Conservation (phyloP, 2,113 vertebrate genomes). For the Ariopsis seemanni region DNA sequence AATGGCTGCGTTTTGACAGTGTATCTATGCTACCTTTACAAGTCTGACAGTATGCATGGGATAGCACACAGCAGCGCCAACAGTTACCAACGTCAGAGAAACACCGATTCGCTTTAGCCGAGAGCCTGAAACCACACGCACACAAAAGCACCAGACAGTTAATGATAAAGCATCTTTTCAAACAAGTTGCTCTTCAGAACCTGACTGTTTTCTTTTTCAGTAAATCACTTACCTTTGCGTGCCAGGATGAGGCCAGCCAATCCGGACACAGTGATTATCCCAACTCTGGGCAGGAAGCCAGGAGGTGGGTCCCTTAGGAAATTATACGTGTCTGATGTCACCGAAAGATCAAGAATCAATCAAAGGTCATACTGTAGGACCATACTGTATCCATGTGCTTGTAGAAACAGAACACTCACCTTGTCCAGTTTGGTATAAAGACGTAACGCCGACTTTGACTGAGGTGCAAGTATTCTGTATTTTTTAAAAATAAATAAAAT, state of each 20-base stretch:
- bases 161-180: neutral
- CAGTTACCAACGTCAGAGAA: slow-evolving; percentile 70
- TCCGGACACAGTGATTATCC: slow-evolving; percentile 74
- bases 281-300: slow-evolving; percentile 78
- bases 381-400: too few relatives aligned
- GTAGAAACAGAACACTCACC: slow-evolving; percentile 60
- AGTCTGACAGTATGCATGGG: slow-evolving; percentile 76
- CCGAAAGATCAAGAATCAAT: neutral
- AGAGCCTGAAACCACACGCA: slow-evolving; percentile 66
- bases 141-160: neutral
- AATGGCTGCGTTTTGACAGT: neutral
- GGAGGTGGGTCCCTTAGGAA: slow-evolving; percentile 80
- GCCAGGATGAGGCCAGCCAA: slow-evolving; percentile 73
- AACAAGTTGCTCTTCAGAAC: neutral
- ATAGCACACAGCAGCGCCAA: slow-evolving; percentile 77
- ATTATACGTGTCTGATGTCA: slow-evolving; percentile 71
- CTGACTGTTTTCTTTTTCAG: neutral
- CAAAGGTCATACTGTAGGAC: neutral
- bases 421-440: slow-evolving; percentile 76
- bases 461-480: slow-evolving; percentile 67
- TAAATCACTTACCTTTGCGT: slow-evolving; percentile 70
- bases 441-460: slow-evolving; percentile 69
- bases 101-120: slow-evolving; percentile 76
- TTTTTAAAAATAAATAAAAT: slow-evolving; percentile 26
- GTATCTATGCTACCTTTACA: slow-evolving; percentile 71